Evolutionary conservation across 2,888 invertebrate genomes (phyloP), one percentile per base, ranked within the genome.

Genomic region (Oxyteleia sp.): DNA sequence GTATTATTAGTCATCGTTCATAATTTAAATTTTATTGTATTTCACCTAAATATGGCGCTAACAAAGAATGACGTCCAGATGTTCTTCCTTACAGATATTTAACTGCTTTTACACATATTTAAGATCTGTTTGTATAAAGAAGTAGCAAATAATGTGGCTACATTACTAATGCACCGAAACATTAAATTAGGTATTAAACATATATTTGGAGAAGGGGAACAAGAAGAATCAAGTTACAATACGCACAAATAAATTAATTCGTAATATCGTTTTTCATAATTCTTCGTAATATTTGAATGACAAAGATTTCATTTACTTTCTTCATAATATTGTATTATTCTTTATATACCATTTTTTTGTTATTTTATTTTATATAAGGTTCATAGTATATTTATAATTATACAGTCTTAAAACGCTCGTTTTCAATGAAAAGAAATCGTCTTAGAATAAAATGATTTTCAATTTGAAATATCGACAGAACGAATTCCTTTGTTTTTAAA

Each of bases 121-220:
- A n/a, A 35, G 35, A 49, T 64, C 49, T 64, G 49, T 64, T 64
- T 64, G 47, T 35, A 35, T 20, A 51, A 64, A 51, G 51, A 64
- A 64, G 32, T 35, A 49, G 49, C 35, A 47, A 64, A 64, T 64
- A 49, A 38, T 49, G 49, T 23, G n/a, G 38, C 32, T 64, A 51
- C 38, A 64, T 38, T 38, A 55, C 20, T 55, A 55, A 38, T 38
- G 18, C 35, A 55, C 7, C 5, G 18, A 55, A 55, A 29, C 29
- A 38, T n/a, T 38, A 2, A 38, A 38, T 38, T 38, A 38, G 38
- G 38, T 11, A n/a, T 55, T 35, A 38, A 35, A 38, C 20, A 38
- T 4, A n/a, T n/a, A 7, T 38, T 55, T 20, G 1, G 35, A 20
- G n/a, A 55, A 55, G 16, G 15, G 11, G 16, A 23, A 45, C 23